Evolutionary conservation across 1,140 invertebrate species (phyloP), one percentile per base, ranked within the genome.

Genomic region (Portunus trituberculatus): DNA sequence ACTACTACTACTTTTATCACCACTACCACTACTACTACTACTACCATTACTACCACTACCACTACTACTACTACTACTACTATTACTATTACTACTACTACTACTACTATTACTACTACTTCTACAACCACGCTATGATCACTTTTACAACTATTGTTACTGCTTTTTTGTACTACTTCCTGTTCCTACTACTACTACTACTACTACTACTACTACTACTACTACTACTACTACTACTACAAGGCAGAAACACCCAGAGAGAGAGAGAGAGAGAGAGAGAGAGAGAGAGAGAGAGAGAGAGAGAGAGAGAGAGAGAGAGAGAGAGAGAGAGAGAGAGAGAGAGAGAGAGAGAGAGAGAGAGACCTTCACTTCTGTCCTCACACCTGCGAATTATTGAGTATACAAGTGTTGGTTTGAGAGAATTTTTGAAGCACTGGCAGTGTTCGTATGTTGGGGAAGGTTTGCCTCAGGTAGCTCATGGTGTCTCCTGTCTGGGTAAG

Each of bases 191-290:
- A 76, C 59, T 76, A 76, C 59, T 76, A 76, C 59, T 76, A 76
- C 59, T 20, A 76, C 59, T 76, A 25, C 59, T 76, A 14, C 59
- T 76, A 25, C 59, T 76, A 76, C 59, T 76, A 76, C 59, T 76
- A 76, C 59, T 76, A 76, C 67, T 76, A 76, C 67, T 76, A 2
- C n/a, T 76, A 76, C 67, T 76, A 76, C 20, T 76, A 76, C 67
- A 1, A 8, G 3, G n/a, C 3, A 59, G n/a, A 76, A 25, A 76
- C 10, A 76, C 10, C 12, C 10, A 76, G 67, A 76, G 67, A n/a
- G 67, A 76, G n/a, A n/a, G n/a, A n/a, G 67, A n/a, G 67, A 76
- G 67, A 76, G n/a, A n/a, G 67, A 76, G 67, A n/a, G n/a, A n/a
- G n/a, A 76, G n/a, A 76, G 67, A 76, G 67, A n/a, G 67, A n/a